phyloP scores from a whole-genome alignment of 2,113 vertebrate species.

The Salminus brasiliensis region DNA sequence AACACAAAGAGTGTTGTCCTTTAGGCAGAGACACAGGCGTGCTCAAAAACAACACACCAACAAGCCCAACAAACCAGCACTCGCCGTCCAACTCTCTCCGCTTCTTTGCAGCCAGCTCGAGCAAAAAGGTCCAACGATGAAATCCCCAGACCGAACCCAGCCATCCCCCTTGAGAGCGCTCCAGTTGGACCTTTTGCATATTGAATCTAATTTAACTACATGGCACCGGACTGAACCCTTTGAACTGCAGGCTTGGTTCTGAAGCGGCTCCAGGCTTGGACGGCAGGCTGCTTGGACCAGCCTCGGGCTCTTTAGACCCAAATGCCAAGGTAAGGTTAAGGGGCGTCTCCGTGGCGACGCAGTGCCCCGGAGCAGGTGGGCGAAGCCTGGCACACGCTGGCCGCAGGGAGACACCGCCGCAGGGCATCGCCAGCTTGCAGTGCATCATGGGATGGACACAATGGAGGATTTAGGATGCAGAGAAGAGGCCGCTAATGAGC shows the following conservation, averaged over 20 bases:
- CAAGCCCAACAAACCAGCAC: not conserved
- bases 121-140: not conserved
- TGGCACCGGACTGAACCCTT: conserved; percentile 49
- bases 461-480: conserved; percentile 41
- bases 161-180: conserved; percentile 29
- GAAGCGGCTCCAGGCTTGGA: conserved; percentile 50
- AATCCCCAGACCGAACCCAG: conserved; percentile 10
- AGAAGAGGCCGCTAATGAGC: conserved; percentile 43
- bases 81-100: not conserved
- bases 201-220: conserved; percentile 53
- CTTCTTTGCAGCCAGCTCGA: not conserved
- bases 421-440: conserved; percentile 49
- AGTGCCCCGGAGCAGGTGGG: conserved; percentile 52
- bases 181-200: conserved; percentile 56
- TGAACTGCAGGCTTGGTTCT: conserved; percentile 48
- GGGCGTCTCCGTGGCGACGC: conserved; percentile 34
- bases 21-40: not conserved
- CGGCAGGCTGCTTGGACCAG: conserved; percentile 20
- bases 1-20: too few species aligned
- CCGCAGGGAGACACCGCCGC: conserved; percentile 45
- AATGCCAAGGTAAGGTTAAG: conserved; percentile 58
- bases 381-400: conserved; percentile 48
- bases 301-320: conserved; percentile 51
- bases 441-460: conserved; percentile 50
- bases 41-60: not conserved